Percentiles rank a stretch among this genome's conserved stretches.
These are phyloP conservation scores for Folsomia candida DNA, from an alignment of 2,888 invertebrate genomes.

Conservation along the genomic window DNA sequence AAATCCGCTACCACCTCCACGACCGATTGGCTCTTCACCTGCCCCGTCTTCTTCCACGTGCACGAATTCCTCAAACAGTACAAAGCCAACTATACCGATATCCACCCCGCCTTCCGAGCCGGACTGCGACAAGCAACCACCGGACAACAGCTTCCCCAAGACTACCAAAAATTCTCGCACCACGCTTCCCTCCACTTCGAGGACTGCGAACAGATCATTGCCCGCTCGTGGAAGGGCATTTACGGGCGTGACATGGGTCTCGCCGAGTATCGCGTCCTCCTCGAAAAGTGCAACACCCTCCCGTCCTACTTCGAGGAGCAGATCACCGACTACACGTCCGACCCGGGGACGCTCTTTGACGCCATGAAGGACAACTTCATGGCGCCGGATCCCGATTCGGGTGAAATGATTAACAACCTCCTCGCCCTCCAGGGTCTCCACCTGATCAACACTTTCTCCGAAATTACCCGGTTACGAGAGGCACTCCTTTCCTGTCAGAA, in stretches of 20 bases:
- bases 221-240: slow-evolving; percentile 35
- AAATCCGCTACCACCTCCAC: slow-evolving; percentile 24
- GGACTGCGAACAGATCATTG: slow-evolving; percentile 29
- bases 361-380: slow-evolving; percentile 39
- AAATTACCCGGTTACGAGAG: slow-evolving; percentile 34
- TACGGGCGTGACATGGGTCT: slow-evolving; percentile 28
- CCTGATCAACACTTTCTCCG: slow-evolving; percentile 27
- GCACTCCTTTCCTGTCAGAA: slow-evolving; percentile 40
- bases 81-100: slow-evolving; percentile 34
- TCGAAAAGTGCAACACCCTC: slow-evolving; percentile 39
- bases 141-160: slow-evolving; percentile 11
- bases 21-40: slow-evolving; percentile 37
- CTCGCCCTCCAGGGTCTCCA: slow-evolving; percentile 36
- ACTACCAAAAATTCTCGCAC: slow-evolving; percentile 29
- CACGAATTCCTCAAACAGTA: slow-evolving; percentile 29
- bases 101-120: slow-evolving; percentile 19
- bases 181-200: slow-evolving; percentile 32
- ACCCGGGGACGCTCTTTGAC: slow-evolving; percentile 29
- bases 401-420: slow-evolving; percentile 36
- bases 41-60: slow-evolving; percentile 41
- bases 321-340: slow-evolving; percentile 28
- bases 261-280: slow-evolving; percentile 25
- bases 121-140: not conserved
- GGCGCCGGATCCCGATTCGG: slow-evolving; percentile 23
- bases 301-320: slow-evolving; percentile 32